Conservation (phyloP, 2,888 invertebrate species). For the Ptycholaimellus sp. region DNA sequence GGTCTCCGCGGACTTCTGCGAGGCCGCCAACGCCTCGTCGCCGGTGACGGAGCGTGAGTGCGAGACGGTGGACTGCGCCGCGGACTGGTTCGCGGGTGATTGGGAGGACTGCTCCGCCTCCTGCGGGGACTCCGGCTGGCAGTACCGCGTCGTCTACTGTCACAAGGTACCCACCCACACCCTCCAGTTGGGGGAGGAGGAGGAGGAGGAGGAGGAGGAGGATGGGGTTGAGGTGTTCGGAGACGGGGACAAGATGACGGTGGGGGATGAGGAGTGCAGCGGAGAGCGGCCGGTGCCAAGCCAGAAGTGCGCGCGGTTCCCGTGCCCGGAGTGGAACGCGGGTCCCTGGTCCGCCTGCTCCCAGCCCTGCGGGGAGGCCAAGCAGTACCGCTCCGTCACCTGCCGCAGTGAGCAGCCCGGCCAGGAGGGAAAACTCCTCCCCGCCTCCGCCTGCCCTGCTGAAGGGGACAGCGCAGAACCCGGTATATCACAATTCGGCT, state of each 20-base stretch:
- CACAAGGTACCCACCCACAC: conserved; percentile 30
- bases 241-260: conserved; percentile 45
- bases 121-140: conserved; percentile 46
- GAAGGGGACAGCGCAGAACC: too few species aligned
- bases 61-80: conserved; percentile 48
- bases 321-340: conserved; percentile 61
- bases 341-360: conserved; percentile 77
- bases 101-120: conserved; percentile 60
- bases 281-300: conserved; percentile 27
- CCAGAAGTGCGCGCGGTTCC: conserved; percentile 44
- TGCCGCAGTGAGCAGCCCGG: conserved; percentile 22
- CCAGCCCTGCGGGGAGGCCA: conserved; percentile 44
- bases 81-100: conserved; percentile 49
- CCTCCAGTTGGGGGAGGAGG: too few species aligned
- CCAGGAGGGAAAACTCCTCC: conserved; percentile 35
- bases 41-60: conserved; percentile 49
- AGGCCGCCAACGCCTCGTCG: conserved; percentile 41
- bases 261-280: conserved; percentile 49
- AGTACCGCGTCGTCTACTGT: conserved; percentile 42
- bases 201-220: too few species aligned
- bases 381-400: conserved; percentile 25
- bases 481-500: too few species aligned
- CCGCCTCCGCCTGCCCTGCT: conserved; percentile 32
- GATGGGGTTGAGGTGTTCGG: conserved; percentile 47
- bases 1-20: conserved; percentile 50